These are phyloP conservation scores for Megaustenia siamemsis DNA, from an alignment of 2,888 invertebrate species.

Conservation along the genomic window DNA sequence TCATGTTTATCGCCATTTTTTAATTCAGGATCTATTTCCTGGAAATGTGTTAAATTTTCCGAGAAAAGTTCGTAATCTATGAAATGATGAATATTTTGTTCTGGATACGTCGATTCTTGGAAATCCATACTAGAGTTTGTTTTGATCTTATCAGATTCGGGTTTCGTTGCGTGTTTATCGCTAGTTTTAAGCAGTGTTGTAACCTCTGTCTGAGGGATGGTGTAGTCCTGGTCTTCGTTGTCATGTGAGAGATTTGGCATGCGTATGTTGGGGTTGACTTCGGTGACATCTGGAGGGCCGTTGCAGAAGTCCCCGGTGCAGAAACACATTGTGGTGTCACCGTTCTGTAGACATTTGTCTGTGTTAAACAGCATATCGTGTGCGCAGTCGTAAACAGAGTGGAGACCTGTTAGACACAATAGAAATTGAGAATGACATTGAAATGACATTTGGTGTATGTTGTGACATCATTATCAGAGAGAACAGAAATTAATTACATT, in stretches of 20 bases:
- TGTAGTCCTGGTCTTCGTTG: neutral
- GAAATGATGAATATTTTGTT: neutral
- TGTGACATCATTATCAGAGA: no score
- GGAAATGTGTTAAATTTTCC: neutral
- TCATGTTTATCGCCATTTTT: neutral
- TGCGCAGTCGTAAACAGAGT: constrained; percentile 26
- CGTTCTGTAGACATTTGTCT: constrained; percentile 19
- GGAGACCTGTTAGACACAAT: neutral
- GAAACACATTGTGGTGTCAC: constrained; percentile 33
- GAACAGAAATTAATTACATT: no score
- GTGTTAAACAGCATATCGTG: constrained; percentile 7
- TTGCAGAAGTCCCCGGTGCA: constrained; percentile 33
- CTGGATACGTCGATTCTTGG: neutral
- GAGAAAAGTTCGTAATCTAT: constrained; percentile 5
- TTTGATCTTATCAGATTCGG: neutral
- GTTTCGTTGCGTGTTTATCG: no score
- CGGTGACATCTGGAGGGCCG: neutral
- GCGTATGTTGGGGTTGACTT: neutral
- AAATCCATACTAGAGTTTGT: neutral
- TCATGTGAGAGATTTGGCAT: neutral
- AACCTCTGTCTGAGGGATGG: no score
- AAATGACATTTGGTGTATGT: no score
- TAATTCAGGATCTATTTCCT: neutral
- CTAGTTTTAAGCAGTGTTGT: no score
- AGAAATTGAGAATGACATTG: neutral